A percentile compares a stretch with the other conserved stretches of the same genome.
phyloP scores from a whole-genome alignment of 2,113 vertebrate species.

The Sardina pilchardus region DNA sequence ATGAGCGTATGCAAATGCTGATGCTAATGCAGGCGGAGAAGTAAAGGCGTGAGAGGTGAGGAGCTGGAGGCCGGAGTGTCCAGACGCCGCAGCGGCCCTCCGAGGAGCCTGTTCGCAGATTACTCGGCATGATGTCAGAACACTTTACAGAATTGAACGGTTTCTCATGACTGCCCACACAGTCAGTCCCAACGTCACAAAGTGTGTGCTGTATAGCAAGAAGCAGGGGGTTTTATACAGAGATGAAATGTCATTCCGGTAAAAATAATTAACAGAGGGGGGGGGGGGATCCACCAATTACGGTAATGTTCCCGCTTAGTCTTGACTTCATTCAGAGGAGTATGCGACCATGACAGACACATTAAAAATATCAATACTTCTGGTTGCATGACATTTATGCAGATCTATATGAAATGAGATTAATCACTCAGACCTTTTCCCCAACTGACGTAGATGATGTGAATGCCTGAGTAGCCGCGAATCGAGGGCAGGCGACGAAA shows the following conservation, averaged over 20 bases:
- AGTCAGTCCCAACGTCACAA: neutral
- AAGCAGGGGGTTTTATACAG: neutral
- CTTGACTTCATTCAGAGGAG: slow-evolving; percentile 16
- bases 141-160: slow-evolving; percentile 5
- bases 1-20: neutral
- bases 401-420: slow-evolving; percentile 27
- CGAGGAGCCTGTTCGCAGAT: neutral
- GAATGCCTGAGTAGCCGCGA: slow-evolving; percentile 10
- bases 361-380: slow-evolving; percentile 27
- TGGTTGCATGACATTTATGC: slow-evolving; percentile 14
- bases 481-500: neutral
- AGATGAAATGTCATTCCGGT: slow-evolving; percentile 21
- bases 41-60: neutral
- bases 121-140: slow-evolving; percentile 2
- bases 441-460: neutral
- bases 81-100: neutral
- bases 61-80: neutral
- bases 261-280: slow-evolving; percentile 4
- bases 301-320: slow-evolving; percentile 2
- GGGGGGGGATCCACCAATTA: neutral
- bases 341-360: neutral
- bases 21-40: neutral
- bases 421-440: neutral
- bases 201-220: slow-evolving; percentile 4
- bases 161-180: slow-evolving; percentile 6